Percentiles rank a stretch among this genome's conserved stretches.
These are phyloP conservation scores for Hycleus phaleratus DNA, from an alignment of 1,140 invertebrate genomes.

Conservation along the genomic window DNA sequence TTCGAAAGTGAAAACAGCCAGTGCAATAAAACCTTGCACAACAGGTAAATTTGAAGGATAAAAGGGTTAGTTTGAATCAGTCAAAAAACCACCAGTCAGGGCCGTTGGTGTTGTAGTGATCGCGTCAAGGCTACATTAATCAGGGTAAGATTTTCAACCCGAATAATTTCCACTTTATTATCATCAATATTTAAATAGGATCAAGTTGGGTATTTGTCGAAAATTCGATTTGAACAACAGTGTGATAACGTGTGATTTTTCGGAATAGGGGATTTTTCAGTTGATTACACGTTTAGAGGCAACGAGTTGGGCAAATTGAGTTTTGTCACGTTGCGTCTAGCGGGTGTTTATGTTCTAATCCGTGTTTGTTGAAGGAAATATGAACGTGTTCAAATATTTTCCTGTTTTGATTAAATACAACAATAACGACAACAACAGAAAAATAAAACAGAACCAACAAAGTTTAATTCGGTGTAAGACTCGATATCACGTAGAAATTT, in stretches of 20 bases:
- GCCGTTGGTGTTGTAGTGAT: slow-evolving; percentile 21
- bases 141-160: no score
- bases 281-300: slow-evolving; percentile 1
- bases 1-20: slow-evolving; percentile 29
- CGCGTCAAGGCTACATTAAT: slow-evolving; percentile 21
- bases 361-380: slow-evolving; percentile 18
- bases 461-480: no score
- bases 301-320: slow-evolving; percentile 16
- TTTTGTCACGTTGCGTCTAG: slow-evolving; percentile 19
- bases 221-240: no score
- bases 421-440: not conserved
- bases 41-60: slow-evolving; percentile 9
- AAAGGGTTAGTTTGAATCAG: slow-evolving; percentile 22
- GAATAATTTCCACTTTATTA: no score
- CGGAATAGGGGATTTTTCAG: slow-evolving; percentile 6
- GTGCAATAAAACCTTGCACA: slow-evolving; percentile 28
- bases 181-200: no score
- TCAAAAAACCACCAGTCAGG: slow-evolving; percentile 32
- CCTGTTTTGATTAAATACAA: slow-evolving; percentile 18
- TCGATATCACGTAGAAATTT: no score
- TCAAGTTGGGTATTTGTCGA: no score
- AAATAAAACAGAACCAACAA: not conserved
- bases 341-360: slow-evolving; percentile 11
- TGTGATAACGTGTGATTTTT: not conserved
- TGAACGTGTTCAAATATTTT: slow-evolving; percentile 25